Percentiles rank a stretch among this genome's conserved stretches.
phyloP scores from a whole-genome alignment of 2,888 invertebrate genomes.

The Cephonodes hylas region DNA sequence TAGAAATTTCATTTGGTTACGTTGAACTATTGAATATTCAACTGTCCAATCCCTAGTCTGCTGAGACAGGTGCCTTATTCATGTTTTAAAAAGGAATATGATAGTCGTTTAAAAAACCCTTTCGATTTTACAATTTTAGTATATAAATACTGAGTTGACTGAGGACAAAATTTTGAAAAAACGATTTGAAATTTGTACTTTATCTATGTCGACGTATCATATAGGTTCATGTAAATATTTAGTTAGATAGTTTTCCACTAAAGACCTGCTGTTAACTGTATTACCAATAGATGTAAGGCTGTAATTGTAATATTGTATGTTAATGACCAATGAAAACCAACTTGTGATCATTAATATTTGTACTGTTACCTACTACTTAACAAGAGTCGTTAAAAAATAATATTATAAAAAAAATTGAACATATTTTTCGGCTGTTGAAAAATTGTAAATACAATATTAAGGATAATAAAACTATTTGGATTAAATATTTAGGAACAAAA shows the following conservation, averaged over 20 bases:
- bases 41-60: constrained; percentile 11
- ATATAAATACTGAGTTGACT: constrained; percentile 4
- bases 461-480: constrained; percentile 82
- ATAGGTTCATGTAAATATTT: constrained; percentile 56
- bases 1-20: background rate
- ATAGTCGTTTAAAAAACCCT: constrained; percentile 6
- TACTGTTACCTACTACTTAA: constrained; percentile 83
- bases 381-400: constrained; percentile 81
- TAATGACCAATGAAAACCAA: constrained; percentile 83
- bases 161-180: constrained; percentile 11
- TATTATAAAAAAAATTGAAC: constrained; percentile 78
- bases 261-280: constrained; percentile 78
- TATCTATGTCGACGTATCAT: constrained; percentile 23
- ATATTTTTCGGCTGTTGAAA: constrained; percentile 82
- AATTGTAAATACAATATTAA: constrained; percentile 82
- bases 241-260: constrained; percentile 55
- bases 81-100: constrained; percentile 33
- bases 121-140: constrained; percentile 6
- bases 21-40: background rate
- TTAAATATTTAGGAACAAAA: constrained; percentile 80
- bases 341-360: constrained; percentile 83
- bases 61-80: constrained; percentile 19
- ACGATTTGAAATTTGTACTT: constrained; percentile 1
- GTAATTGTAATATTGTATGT: constrained; percentile 78
- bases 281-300: constrained; percentile 72